Evolutionary conservation across 2,113 vertebrate species (phyloP).

Genomic region (Gallinago undulata): DNA sequence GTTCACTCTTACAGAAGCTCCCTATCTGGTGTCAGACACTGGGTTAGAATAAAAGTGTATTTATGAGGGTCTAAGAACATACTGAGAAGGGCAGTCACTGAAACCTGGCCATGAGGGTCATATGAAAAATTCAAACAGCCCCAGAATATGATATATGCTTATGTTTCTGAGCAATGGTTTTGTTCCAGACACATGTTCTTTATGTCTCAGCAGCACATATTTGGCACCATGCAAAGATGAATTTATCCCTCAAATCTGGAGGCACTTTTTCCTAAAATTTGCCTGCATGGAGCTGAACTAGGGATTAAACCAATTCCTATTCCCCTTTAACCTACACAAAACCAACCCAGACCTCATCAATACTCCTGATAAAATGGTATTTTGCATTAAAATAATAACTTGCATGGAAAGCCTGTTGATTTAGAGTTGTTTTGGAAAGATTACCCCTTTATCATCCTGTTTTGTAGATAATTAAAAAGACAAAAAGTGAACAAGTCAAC

Average conservation of each 20-base stretch:
- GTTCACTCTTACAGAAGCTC: not conserved
- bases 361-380: not conserved
- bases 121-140: not conserved
- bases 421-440: not conserved
- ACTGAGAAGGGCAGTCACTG: not conserved
- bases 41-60: not conserved
- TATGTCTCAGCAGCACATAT: fast-evolving
- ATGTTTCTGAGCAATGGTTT: not conserved
- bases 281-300: fast-evolving
- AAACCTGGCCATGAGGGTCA: not conserved
- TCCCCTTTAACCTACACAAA: not conserved
- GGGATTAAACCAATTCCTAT: not conserved
- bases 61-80: fast-evolving
- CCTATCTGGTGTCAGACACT: not conserved
- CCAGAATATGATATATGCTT: not conserved
- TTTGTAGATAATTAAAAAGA: not conserved
- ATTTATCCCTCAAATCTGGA: not conserved
- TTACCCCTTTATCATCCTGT: not conserved
- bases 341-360: not conserved
- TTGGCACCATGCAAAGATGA: not conserved
- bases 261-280: fast-evolving
- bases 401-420: not conserved
- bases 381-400: not conserved
- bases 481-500: not conserved
- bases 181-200: not conserved